These are phyloP conservation scores for Chrysemys picta DNA, from an alignment of 2,113 vertebrate species.

Conservation along the genomic window DNA sequence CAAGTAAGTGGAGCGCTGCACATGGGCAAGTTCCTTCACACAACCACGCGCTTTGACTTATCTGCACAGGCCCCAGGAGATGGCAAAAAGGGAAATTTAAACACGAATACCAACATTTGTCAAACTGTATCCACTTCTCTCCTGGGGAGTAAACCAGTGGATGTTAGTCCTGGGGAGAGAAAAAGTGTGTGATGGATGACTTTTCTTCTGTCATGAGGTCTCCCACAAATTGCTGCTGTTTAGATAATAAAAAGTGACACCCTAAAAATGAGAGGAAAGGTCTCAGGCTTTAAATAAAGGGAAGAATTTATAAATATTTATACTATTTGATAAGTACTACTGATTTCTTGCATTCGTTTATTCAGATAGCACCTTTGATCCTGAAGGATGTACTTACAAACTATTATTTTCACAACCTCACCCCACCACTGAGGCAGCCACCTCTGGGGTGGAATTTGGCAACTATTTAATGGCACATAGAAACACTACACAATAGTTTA, in stretches of 20 bases:
- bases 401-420: conserved; percentile 55
- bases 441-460: conserved; percentile 60
- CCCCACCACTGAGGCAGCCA: neutral
- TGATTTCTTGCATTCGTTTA: conserved; percentile 74
- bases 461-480: conserved; percentile 53
- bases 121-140: conserved; percentile 1
- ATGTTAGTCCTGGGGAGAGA: conserved; percentile 1
- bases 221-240: conserved; percentile 63
- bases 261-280: conserved; percentile 70
- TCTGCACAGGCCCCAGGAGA: neutral
- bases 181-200: neutral
- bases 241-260: conserved; percentile 57
- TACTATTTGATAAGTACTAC: conserved; percentile 59
- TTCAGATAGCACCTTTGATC: conserved; percentile 64
- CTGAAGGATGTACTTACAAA: conserved; percentile 67
- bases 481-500: conserved; percentile 65
- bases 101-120: neutral
- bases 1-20: accelerated
- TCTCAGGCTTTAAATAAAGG: conserved; percentile 20
- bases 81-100: neutral
- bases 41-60: neutral
- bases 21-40: neutral
- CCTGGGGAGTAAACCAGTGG: accelerated
- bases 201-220: conserved; percentile 40
- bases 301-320: conserved; percentile 39